Evolutionary conservation across 2,888 invertebrate species (phyloP).

Genomic region (Callinectes sapidus): DNA sequence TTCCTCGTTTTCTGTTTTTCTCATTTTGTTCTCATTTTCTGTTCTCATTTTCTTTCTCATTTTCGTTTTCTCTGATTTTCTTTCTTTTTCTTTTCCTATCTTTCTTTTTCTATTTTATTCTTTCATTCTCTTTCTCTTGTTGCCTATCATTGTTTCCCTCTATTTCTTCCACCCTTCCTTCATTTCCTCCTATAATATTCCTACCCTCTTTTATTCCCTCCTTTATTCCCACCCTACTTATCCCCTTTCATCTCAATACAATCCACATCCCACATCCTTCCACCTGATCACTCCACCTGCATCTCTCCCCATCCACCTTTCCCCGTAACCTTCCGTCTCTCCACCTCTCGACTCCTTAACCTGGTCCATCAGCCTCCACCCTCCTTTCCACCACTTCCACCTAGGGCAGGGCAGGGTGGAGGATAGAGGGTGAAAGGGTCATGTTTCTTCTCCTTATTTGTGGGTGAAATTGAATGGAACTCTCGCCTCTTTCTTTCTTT

Average conservation of each 20-base stretch:
- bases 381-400: slow-evolving; percentile 7
- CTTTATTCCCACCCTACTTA: background rate
- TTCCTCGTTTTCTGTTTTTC: background rate
- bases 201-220: too few species aligned
- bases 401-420: background rate
- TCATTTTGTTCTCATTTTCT: slow-evolving; percentile 2
- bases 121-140: too few species aligned
- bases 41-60: background rate
- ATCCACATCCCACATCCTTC: background rate
- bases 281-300: background rate
- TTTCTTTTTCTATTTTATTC: background rate
- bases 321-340: background rate
- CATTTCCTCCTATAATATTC: slow-evolving; percentile 32
- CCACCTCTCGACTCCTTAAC: background rate
- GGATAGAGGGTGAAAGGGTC: background rate
- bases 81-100: background rate
- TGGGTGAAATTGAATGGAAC: background rate
- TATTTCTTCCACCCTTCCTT: slow-evolving; percentile 47
- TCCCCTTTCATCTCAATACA: background rate
- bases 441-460: background rate
- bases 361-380: slow-evolving; percentile 37
- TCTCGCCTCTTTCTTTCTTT: background rate
- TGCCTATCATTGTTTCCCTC: background rate
- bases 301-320: slow-evolving; percentile 41
- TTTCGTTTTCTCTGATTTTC: background rate